Conservation (phyloP, 2,888 invertebrate genomes). For the Hirtodrosophila confusa region DNA sequence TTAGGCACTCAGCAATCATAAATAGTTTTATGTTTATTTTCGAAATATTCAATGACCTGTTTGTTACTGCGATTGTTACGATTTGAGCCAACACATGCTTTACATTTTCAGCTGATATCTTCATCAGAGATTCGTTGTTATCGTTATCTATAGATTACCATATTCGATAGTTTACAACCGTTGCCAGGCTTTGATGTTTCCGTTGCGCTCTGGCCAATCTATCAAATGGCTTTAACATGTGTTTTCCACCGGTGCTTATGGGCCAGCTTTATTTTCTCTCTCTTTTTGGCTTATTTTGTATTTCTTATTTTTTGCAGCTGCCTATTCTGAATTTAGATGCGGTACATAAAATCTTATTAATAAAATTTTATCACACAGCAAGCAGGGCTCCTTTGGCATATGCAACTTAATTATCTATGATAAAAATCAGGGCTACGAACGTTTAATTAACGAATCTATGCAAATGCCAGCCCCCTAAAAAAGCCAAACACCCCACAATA, state of each 20-base stretch:
- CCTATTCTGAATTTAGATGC: slow-evolving; percentile 38
- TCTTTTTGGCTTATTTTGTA: too few species aligned
- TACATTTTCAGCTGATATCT: slow-evolving; percentile 13
- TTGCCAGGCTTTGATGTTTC: slow-evolving; percentile 62
- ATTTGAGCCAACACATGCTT: slow-evolving; percentile 4
- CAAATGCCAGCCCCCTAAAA: slow-evolving; percentile 47
- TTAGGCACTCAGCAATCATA: too few species aligned
- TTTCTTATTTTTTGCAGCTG: slow-evolving; percentile 34
- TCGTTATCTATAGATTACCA: slow-evolving; percentile 56
- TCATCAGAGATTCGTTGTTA: slow-evolving; percentile 30
- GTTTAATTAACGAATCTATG: slow-evolving; percentile 76
- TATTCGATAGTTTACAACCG: slow-evolving; percentile 61
- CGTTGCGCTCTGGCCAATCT: slow-evolving; percentile 52
- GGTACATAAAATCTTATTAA: slow-evolving; percentile 66
- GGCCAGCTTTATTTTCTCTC: not conserved
- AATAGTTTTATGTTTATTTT: too few species aligned
- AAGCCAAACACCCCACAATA: slow-evolving; percentile 24
- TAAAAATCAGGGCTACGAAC: slow-evolving; percentile 57
- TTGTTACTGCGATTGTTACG: too few species aligned
- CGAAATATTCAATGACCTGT: too few species aligned
- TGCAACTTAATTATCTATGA: slow-evolving; percentile 67
- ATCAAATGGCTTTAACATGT: slow-evolving; percentile 42
- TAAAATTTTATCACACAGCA: slow-evolving; percentile 58
- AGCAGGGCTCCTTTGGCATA: slow-evolving; percentile 54
- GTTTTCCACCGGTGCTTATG: slow-evolving; percentile 38